These are phyloP conservation scores for Dipodomys stephensi DNA, from an alignment of 2,113 vertebrate genomes.

Conservation along the genomic window DNA sequence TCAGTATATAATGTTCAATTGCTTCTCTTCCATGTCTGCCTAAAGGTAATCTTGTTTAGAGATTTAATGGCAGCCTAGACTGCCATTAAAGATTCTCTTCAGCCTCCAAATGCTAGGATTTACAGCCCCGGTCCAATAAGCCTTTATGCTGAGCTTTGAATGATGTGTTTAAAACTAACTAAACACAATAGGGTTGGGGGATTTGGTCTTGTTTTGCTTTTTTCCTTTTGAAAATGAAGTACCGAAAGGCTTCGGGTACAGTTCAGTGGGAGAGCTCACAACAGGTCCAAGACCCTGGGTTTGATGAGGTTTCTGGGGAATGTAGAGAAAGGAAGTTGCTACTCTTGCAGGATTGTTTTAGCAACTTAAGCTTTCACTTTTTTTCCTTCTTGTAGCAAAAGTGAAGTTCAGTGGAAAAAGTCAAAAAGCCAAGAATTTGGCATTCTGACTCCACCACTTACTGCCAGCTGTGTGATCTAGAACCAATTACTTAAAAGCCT, in stretches of 20 bases:
- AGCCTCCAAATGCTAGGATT: not conserved
- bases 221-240: constrained; percentile 48
- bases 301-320: not conserved
- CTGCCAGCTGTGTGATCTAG: not conserved
- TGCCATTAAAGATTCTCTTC: not conserved
- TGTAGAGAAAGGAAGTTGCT: constrained; percentile 35
- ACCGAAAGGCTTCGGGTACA: not conserved
- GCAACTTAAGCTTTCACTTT: constrained; percentile 49
- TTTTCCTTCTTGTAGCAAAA: constrained; percentile 44
- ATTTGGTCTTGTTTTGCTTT: too few relatives aligned
- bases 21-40: not conserved
- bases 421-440: constrained; percentile 18
- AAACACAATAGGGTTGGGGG: not conserved
- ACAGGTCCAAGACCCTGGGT: not conserved
- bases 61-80: not conserved
- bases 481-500: constrained; percentile 65
- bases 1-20: constrained; percentile 20
- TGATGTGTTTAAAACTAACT: not conserved
- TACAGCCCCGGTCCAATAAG: not conserved
- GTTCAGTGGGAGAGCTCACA: not conserved
- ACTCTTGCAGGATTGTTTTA: not conserved
- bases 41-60: constrained; percentile 49
- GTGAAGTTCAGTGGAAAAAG: constrained; percentile 34
- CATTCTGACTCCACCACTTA: constrained; percentile 40
- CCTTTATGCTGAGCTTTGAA: not conserved